Conservation (phyloP, 2,113 vertebrate species). For the Mandrillus leucophaeus region DNA sequence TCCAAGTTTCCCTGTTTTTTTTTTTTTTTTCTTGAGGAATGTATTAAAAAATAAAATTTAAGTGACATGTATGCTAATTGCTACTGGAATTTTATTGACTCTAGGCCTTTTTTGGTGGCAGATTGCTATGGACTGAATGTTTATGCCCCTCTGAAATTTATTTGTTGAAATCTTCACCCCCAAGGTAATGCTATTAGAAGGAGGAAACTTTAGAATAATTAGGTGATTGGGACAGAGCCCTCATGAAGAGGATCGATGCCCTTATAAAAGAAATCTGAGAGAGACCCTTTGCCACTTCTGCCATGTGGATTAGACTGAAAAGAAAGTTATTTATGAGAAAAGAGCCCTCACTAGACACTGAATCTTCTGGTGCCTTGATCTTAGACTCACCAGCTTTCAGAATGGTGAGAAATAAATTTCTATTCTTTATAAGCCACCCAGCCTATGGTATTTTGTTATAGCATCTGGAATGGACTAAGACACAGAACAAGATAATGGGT, state of each 20-base stretch:
- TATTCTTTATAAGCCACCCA: too few species aligned
- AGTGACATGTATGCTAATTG: neutral
- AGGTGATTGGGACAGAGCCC: neutral
- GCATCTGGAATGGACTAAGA: neutral
- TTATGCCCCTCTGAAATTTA: neutral
- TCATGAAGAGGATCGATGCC: neutral
- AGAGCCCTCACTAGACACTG: neutral
- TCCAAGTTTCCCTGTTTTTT: neutral
- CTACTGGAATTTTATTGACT: neutral
- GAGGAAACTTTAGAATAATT: neutral
- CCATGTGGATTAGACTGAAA: neutral
- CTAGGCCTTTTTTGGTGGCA: neutral
- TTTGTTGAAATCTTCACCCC: neutral
- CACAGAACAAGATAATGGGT: neutral
- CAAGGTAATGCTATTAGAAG: neutral
- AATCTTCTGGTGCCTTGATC: neutral
- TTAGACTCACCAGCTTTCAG: neutral
- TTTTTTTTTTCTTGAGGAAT: neutral
- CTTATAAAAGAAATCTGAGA: neutral
- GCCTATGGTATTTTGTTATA: neutral
- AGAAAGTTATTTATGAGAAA: neutral
- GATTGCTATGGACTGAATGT: neutral
- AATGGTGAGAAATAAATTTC: neutral
- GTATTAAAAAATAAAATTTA: neutral
- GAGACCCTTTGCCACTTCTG: neutral